Percentiles rank a stretch among this genome's conserved stretches.
Evolutionary conservation across 2,797 vertebrate genomes (phyloP).

Genomic region (Sebastes nivosus): DNA sequence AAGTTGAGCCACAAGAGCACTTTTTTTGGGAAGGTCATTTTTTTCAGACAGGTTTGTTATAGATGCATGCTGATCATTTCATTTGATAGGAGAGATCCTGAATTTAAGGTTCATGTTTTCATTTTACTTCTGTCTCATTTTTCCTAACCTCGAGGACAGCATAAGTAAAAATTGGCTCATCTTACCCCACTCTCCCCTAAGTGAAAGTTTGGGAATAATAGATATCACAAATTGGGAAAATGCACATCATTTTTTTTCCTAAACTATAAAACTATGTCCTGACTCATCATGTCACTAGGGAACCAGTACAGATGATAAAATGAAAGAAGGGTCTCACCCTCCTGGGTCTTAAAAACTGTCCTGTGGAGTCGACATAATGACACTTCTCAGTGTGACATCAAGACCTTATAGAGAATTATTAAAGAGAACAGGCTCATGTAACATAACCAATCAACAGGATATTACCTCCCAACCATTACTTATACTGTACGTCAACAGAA

Average conservation of each 20-base stretch:
- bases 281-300: background rate
- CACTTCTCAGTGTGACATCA: background rate
- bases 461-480: accelerated
- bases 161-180: no score
- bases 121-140: no score
- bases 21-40: no score
- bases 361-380: background rate
- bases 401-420: background rate
- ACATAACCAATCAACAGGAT: background rate
- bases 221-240: background rate
- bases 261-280: background rate
- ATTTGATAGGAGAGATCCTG: no score
- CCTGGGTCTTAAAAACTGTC: background rate
- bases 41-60: no score
- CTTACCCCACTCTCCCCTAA: no score
- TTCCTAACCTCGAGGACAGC: no score
- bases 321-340: background rate
- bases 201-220: background rate
- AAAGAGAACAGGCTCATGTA: background rate
- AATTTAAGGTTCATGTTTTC: no score
- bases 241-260: accelerated
- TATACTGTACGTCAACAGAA: background rate
- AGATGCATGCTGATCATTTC: no score
- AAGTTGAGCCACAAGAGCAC: no score
- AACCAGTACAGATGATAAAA: background rate